These are phyloP conservation scores for Patella caerulea DNA, from an alignment of 2,888 invertebrate genomes.

Conservation along the genomic window DNA sequence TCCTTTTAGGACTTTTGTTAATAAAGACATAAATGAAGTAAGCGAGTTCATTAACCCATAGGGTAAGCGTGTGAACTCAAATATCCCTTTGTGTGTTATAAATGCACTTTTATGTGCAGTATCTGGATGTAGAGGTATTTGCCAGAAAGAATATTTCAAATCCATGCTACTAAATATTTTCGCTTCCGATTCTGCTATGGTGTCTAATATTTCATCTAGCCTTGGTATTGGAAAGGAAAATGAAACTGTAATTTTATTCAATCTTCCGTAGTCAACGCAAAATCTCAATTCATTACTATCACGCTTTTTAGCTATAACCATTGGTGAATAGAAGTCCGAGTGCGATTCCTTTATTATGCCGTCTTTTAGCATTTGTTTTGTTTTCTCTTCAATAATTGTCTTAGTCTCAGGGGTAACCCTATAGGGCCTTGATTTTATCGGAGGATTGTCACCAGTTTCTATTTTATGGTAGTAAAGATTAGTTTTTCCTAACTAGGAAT, in stretches of 20 bases:
- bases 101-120: slow-evolving; percentile 38
- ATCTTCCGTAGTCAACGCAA: slow-evolving; percentile 34
- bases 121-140: slow-evolving; percentile 29
- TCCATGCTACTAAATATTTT: slow-evolving; percentile 34
- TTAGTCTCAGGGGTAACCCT: slow-evolving; percentile 28
- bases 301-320: slow-evolving; percentile 36
- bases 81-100: slow-evolving; percentile 35
- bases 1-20: slow-evolving; percentile 35
- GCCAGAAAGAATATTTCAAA: slow-evolving; percentile 32
- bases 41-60: slow-evolving; percentile 43
- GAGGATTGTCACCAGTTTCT: slow-evolving; percentile 34
- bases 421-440: slow-evolving; percentile 29
- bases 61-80: slow-evolving; percentile 35
- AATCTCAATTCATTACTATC: slow-evolving; percentile 36
- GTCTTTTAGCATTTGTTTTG: slow-evolving; percentile 35
- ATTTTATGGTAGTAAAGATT: slow-evolving; percentile 34
- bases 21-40: slow-evolving; percentile 34
- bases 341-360: slow-evolving; percentile 12
- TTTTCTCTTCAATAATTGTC: slow-evolving; percentile 28
- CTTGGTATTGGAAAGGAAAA: slow-evolving; percentile 33
- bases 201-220: slow-evolving; percentile 36
- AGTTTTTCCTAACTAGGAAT: slow-evolving; percentile 33
- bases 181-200: slow-evolving; percentile 30
- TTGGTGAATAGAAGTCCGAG: slow-evolving; percentile 34
- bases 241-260: slow-evolving; percentile 37